Evolutionary conservation across 2,888 invertebrate genomes (phyloP), one percentile per base, ranked within the genome.

Genomic region (Drymonia ruficornis): DNA sequence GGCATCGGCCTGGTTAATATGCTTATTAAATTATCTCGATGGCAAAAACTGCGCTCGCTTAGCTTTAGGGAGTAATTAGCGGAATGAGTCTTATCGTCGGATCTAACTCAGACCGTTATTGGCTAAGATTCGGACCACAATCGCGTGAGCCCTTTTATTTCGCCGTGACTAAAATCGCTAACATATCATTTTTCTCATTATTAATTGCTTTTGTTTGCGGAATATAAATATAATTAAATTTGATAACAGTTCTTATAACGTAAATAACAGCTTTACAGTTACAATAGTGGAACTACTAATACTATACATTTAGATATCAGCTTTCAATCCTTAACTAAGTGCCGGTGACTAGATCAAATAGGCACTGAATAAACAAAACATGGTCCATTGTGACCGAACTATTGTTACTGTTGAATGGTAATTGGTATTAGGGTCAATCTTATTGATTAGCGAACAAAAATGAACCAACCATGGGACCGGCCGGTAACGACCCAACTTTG

Each of bases 61-160:
- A 84, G 92, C 92, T 92, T 89, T 87, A 91, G 92, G 92, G 91
- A 92, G 91, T 91, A 92, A 91, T 92, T 92, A 92, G 88, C 83
- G 73, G 86, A 89, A 88, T 88, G 87, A 85, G 84, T 80, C 83
- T 88, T 89, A 91, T 91, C 89, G 80, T 71, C 67, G 76, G 81
- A 86, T 91, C 86, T 88, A 89, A 92, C 92, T 87, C 84, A 76
- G 82, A 66, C 75, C 81, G 78, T 91, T 91, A 89, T 86, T 87
- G 87, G 84, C 78, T 84, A 77, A 78, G 80, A 78, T 78, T 73
- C 70, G 65, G 82, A 78, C 79, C 77, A 78, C 76, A 81, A 77
- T 76, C 75, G 77, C 72, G 74, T 75, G 72, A 60, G 76, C 75
- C 79, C 81, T 80, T 74, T 71, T 52, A 56, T 54, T 53, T 60